Evolutionary conservation across 2,888 invertebrate genomes (phyloP), one percentile per base, ranked within the genome.

Genomic region (Sepioteuthis lessoniana): DNA sequence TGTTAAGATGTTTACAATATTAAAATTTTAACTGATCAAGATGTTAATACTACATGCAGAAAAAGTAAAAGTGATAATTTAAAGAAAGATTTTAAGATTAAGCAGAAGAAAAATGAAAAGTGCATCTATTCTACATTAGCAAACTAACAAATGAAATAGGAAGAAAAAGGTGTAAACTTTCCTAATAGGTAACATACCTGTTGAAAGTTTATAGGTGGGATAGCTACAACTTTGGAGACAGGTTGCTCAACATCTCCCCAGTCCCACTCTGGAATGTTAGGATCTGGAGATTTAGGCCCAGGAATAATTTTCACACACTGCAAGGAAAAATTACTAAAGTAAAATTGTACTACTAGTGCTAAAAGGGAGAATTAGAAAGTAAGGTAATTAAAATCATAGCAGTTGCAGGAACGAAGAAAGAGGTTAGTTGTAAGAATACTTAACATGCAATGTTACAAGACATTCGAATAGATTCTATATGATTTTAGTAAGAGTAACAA

Each of bases 241-340:
- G 92, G 92, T 42, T 92, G 92, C 25, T 92, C 92, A 42, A 92
- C 92, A 94, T 96, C 96, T 7, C 95, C 96, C 96, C 96, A 96
- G 94, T 96, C 96, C 96, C 96, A 96, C 94, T 96, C 96, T 90
- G 96, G 96, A 46, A 96, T 95, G 93, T 95, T 95, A 37, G 96
- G 96, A 94, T 96, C 96, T 4, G 96, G 96, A 31, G 96, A 96
- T 76, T 95, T 94, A 5, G 96, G 95, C 60, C 94, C 91, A 93
- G 93, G 93, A 31, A 93, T 60, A 50, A 93, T 93, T 55, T 50
- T 93, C 93, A 93, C 93, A 60, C 93, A 60, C 93, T 93, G 60
- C 35, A 50, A 50, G 50, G 38, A 50, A 35, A 38, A 60, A 93
- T 50, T 46, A 91, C 46, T 37, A 38, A 76, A 76, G 76, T 76